Evolutionary conservation across 1,140 invertebrate genomes (phyloP).

Genomic region (Bilobella aurantiaca): DNA sequence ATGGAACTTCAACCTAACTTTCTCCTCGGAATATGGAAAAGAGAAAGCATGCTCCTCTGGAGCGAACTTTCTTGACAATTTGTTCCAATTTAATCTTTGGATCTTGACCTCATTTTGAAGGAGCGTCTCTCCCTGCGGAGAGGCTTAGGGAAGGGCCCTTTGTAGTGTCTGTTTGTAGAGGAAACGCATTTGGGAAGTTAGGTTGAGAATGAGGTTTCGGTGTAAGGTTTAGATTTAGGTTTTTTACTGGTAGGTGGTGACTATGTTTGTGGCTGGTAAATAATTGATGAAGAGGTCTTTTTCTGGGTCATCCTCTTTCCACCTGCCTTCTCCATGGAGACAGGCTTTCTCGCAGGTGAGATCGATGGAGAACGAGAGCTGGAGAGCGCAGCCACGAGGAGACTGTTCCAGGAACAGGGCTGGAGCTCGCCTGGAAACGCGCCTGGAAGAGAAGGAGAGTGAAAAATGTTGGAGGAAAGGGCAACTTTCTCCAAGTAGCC

Average conservation of each 20-base stretch:
- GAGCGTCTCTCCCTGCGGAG: too few species aligned
- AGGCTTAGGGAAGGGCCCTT: too few species aligned
- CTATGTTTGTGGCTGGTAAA: not conserved
- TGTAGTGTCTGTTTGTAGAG: not conserved
- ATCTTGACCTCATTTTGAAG: too few species aligned
- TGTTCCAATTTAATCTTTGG: too few species aligned
- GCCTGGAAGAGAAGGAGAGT: not conserved
- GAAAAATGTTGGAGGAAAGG: too few species aligned
- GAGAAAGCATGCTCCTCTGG: too few species aligned
- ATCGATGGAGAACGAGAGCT: conserved; percentile 5
- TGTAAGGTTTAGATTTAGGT: not conserved
- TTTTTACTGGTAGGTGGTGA: not conserved
- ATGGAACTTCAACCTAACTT: too few species aligned
- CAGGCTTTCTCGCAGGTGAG: not conserved
- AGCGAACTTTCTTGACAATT: too few species aligned
- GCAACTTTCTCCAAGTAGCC: not conserved
- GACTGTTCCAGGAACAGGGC: not conserved
- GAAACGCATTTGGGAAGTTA: too few species aligned
- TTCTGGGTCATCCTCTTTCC: conserved; percentile 3
- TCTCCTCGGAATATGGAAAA: too few species aligned
- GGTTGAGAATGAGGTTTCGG: too few species aligned
- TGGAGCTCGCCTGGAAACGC: not conserved
- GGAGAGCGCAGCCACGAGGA: too few species aligned
- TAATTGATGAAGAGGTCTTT: not conserved
- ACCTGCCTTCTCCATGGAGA: conserved; percentile 5